Base-by-base conservation (phyloP, 2,113 vertebrate genomes). In the Pelecanoides urinatrix region DNA sequence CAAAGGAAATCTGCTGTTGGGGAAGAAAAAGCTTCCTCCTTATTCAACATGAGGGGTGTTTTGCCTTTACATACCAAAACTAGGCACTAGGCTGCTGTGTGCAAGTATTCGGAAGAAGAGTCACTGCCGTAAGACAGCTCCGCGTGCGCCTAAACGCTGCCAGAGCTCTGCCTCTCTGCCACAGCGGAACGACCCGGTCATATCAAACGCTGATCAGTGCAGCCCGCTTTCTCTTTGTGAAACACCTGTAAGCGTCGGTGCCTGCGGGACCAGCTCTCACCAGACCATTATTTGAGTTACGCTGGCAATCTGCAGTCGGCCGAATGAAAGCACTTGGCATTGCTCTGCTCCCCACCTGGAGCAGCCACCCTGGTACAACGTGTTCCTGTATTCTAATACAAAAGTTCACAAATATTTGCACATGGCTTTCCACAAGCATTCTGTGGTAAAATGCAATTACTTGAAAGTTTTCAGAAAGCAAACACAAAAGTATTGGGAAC, bases 371-470 rank as follows among this genome's bases (percentile, higher is more conserved):
- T 7, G 49, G 34, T 6, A 77, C 81, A 47, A 3, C 32, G 3
- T 55, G 90, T 44, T 79, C 90, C 91, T 47, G n/a, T 50, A 59
- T 21, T 53, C 76, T 3, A 91, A 87, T 75, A 75, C n/a, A 84
- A 89, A 84, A 17, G 70, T 67, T 76, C 95, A 94, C 91, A 91
- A 94, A 89, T 95, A 94, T 95, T 91, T 96, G 94, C 84, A 63
- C 47, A 61, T 8, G 40, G 56, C 76, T 71, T 22, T 78, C 86
- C 91, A 75, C 73, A 13, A 78, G 50, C 65, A 32, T 67, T 68
- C 92, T 38, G 66, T 2, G 1, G 49, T 25, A 21, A 93, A 93
- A 96, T 1, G 29, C 86, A 94, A 90, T 86, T 75, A 79, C 93
- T 38, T 55, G 36, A 4, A 79, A 96, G 93, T 94, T 92, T 95